These are phyloP conservation scores for Capreolus pygargus DNA, from an alignment of 2,113 vertebrate species.

Conservation along the genomic window DNA sequence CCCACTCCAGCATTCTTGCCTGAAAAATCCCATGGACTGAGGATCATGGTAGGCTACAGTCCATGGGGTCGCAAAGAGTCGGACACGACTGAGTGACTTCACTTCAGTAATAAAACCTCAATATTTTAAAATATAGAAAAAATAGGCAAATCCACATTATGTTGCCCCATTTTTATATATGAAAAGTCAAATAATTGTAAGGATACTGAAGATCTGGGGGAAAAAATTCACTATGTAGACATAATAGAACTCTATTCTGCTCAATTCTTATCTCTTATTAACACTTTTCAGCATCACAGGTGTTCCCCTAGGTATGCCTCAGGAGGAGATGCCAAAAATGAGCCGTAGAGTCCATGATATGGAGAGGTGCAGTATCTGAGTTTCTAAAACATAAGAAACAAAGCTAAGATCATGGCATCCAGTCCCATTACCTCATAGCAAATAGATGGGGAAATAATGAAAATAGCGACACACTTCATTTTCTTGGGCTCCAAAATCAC, in stretches of 20 bases:
- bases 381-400: not conserved
- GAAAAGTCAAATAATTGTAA: not conserved
- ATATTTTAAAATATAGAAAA: not conserved
- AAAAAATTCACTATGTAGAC: no score
- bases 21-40: no score
- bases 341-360: not conserved
- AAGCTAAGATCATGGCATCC: not conserved
- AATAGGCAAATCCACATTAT: not conserved
- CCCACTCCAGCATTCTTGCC: no score
- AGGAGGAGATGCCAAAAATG: not conserved
- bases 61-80: no score
- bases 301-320: not conserved
- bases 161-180: not conserved
- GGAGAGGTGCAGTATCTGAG: not conserved
- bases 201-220: not conserved
- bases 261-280: not conserved
- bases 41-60: no score
- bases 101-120: not conserved
- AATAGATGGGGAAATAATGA: not conserved
- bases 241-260: not conserved
- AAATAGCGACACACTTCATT: not conserved
- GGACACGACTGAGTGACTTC: accelerated
- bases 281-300: not conserved
- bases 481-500: no score
- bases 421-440: not conserved